Percentiles rank a stretch among this genome's conserved stretches.
phyloP scores from a whole-genome alignment of 2,888 invertebrate genomes.

The Lacanobia oleracea region DNA sequence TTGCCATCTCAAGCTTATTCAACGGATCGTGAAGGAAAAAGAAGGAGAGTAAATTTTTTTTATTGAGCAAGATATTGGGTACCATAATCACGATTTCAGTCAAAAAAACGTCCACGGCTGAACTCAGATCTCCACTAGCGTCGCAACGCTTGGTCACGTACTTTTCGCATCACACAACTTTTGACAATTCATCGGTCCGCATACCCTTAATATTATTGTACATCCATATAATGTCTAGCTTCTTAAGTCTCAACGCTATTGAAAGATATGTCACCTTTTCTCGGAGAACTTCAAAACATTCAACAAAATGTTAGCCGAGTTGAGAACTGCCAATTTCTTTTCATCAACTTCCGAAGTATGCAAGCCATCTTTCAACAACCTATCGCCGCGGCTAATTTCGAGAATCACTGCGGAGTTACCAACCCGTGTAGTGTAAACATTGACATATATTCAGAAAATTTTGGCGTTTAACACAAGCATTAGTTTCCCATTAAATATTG shows the following conservation, averaged over 20 bases:
- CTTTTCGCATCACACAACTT: not conserved
- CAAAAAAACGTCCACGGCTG: not conserved
- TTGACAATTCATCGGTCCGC: too few species aligned
- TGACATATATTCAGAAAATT: conserved; percentile 51
- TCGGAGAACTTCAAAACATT: conserved; percentile 1
- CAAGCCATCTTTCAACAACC: conserved; percentile 29
- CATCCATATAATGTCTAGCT: not conserved
- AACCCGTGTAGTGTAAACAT: conserved; percentile 44
- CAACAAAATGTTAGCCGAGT: not conserved
- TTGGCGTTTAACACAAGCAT: conserved; percentile 35
- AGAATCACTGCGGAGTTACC: conserved; percentile 31
- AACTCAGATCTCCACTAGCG: too few species aligned
- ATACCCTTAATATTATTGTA: not conserved
- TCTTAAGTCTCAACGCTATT: not conserved
- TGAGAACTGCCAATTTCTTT: conserved; percentile 7
- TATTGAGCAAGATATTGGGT: too few species aligned
- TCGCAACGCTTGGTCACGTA: too few species aligned
- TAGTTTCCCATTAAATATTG: conserved; percentile 52
- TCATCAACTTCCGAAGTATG: conserved; percentile 21
- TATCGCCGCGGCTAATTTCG: conserved; percentile 12
- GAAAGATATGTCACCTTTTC: not conserved
- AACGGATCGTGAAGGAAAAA: not conserved
- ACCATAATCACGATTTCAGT: too few species aligned
- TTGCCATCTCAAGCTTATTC: not conserved
- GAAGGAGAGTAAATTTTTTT: not conserved